Percentiles rank a stretch among this genome's conserved stretches.
These are phyloP conservation scores for Hirtodrosophila trivittata DNA, from an alignment of 2,888 invertebrate species.

Conservation along the genomic window DNA sequence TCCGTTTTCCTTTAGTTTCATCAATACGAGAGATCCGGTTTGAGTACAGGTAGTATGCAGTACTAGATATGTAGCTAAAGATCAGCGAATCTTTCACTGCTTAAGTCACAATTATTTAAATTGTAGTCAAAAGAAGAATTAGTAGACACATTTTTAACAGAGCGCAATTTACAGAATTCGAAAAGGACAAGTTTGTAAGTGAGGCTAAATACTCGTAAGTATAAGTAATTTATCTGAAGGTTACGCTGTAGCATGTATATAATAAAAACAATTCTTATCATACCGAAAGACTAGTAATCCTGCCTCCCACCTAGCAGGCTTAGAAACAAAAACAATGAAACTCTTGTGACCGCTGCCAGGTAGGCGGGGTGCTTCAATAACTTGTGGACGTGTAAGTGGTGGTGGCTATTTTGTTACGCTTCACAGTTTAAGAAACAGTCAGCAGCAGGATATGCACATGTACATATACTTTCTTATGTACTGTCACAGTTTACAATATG, in stretches of 20 bases:
- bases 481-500: slow-evolving; percentile 45
- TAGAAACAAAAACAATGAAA: background rate
- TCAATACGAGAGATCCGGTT: slow-evolving; percentile 1
- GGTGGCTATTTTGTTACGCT: slow-evolving; percentile 53
- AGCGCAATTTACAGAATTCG: too few relatives aligned
- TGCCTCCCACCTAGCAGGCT: background rate
- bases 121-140: too few relatives aligned
- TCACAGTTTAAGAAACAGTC: slow-evolving; percentile 30
- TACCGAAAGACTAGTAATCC: too few relatives aligned
- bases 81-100: too few relatives aligned
- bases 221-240: too few relatives aligned
- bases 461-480: slow-evolving; percentile 7
- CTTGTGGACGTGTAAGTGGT: background rate
- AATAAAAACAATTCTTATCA: too few relatives aligned
- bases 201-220: too few relatives aligned
- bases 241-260: too few relatives aligned
- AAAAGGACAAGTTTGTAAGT: too few relatives aligned
- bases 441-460: background rate
- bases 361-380: background rate
- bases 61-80: too few relatives aligned
- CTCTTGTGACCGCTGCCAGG: background rate
- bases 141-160: too few relatives aligned
- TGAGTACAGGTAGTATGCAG: slow-evolving; percentile 1
- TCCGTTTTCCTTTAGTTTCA: background rate
- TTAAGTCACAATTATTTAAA: too few relatives aligned